Percentiles rank a stretch among this genome's conserved stretches.
Evolutionary conservation across 2,888 invertebrate genomes (phyloP).

Genomic region (Tetanocera ferruginea): DNA sequence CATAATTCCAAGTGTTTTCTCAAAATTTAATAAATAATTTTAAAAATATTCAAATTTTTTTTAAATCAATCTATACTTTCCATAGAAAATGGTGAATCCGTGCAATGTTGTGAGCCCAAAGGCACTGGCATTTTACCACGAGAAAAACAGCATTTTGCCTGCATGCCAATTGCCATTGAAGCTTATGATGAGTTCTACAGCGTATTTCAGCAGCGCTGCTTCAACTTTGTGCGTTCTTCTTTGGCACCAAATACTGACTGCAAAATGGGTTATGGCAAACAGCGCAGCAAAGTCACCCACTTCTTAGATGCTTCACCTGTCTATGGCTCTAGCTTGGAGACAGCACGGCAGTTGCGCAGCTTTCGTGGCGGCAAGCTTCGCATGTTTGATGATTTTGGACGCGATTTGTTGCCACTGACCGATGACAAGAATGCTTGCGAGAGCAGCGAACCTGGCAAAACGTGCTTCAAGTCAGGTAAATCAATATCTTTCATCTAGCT

Average conservation of each 20-base stretch:
- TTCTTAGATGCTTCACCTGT: constrained; percentile 81
- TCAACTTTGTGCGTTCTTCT: constrained; percentile 81
- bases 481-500: not conserved
- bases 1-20: too few relatives aligned
- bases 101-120: constrained; percentile 79
- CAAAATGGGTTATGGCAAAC: constrained; percentile 78
- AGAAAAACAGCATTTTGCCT: constrained; percentile 76
- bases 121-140: constrained; percentile 72
- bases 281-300: constrained; percentile 78
- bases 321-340: constrained; percentile 78
- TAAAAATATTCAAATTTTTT: too few relatives aligned
- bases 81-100: constrained; percentile 77
- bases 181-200: constrained; percentile 75
- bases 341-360: constrained; percentile 73
- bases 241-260: constrained; percentile 78
- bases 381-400: constrained; percentile 77
- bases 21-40: too few relatives aligned
- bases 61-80: too few relatives aligned
- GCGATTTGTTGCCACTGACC: constrained; percentile 77
- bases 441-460: constrained; percentile 72
- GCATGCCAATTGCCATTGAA: constrained; percentile 76
- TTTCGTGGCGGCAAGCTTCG: constrained; percentile 76
- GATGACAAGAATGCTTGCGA: constrained; percentile 76
- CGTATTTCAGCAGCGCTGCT: constrained; percentile 74
- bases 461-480: constrained; percentile 75